Percentiles rank a stretch among this genome's conserved stretches.
phyloP scores from a whole-genome alignment of 2,797 vertebrate species.

The Calcarius lapponicus region DNA sequence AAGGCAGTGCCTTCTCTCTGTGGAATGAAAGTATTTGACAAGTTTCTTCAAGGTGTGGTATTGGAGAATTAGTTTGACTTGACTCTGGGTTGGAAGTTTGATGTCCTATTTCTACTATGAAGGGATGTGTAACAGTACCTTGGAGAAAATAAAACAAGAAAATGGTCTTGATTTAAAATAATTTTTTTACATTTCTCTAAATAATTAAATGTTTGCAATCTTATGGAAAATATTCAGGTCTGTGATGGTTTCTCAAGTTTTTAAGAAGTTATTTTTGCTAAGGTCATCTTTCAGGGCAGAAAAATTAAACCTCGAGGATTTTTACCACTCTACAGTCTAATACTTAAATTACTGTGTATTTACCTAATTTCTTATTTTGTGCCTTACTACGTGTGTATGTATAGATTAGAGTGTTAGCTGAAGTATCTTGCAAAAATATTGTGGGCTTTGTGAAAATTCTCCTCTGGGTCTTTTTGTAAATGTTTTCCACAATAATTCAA shows the following conservation, averaged over 20 bases:
- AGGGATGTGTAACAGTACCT: constrained; percentile 40
- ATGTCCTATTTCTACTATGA: constrained; percentile 9
- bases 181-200: constrained; percentile 70
- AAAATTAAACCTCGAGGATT: constrained; percentile 78
- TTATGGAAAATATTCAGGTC: constrained; percentile 84
- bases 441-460: constrained; percentile 76
- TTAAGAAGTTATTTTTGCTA: constrained; percentile 88
- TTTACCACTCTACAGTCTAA: constrained; percentile 84
- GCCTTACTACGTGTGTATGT: constrained; percentile 87
- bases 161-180: constrained; percentile 54
- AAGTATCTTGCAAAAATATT: constrained; percentile 78
- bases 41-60: constrained; percentile 28
- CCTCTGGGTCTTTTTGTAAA: constrained; percentile 69
- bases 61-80: constrained; percentile 11
- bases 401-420: constrained; percentile 80
- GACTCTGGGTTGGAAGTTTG: not conserved
- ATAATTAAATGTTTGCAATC: constrained; percentile 80
- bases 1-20: constrained; percentile 56
- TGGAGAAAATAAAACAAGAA: constrained; percentile 65
- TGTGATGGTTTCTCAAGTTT: constrained; percentile 83
- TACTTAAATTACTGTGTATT: constrained; percentile 83
- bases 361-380: constrained; percentile 86
- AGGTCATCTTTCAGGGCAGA: constrained; percentile 76
- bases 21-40: constrained; percentile 10
- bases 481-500: constrained; percentile 56